phyloP scores from a whole-genome alignment of 2,113 vertebrate genomes.

The Mastomys coucha region DNA sequence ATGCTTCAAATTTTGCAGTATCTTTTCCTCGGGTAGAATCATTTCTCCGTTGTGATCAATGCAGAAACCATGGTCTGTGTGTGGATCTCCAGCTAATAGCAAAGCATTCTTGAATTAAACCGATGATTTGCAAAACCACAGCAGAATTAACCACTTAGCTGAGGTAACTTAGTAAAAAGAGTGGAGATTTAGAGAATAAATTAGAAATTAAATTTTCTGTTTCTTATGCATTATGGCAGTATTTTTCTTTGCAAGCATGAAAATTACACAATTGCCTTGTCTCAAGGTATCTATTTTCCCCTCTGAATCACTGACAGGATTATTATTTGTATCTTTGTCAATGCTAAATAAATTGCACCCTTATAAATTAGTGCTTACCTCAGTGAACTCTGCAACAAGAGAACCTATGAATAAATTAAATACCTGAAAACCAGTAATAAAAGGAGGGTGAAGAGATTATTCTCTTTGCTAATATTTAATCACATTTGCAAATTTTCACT shows the following conservation, averaged over 20 bases:
- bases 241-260: constrained; percentile 48
- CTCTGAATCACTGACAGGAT: constrained; percentile 59
- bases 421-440: not conserved
- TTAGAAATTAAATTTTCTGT: constrained; percentile 33
- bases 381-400: constrained; percentile 46
- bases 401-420: constrained; percentile 28
- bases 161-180: not conserved
- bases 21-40: not conserved
- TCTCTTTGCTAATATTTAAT: constrained; percentile 37
- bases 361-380: constrained; percentile 57
- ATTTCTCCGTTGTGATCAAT: constrained; percentile 1
- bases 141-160: not conserved
- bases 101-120: constrained; percentile 10
- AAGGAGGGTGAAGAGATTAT: constrained; percentile 31
- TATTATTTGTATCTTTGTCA: constrained; percentile 57
- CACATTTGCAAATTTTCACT: not conserved
- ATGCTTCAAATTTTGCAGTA: not conserved
- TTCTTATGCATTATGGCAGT: not conserved
- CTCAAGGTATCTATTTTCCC: constrained; percentile 57
- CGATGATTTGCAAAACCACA: not conserved
- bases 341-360: constrained; percentile 64
- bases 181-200: not conserved
- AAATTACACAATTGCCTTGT: constrained; percentile 49
- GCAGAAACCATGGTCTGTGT: not conserved
- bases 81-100: not conserved